Base-by-base conservation (phyloP, 2,888 invertebrate genomes). In the Pterobdella sp. region DNA sequence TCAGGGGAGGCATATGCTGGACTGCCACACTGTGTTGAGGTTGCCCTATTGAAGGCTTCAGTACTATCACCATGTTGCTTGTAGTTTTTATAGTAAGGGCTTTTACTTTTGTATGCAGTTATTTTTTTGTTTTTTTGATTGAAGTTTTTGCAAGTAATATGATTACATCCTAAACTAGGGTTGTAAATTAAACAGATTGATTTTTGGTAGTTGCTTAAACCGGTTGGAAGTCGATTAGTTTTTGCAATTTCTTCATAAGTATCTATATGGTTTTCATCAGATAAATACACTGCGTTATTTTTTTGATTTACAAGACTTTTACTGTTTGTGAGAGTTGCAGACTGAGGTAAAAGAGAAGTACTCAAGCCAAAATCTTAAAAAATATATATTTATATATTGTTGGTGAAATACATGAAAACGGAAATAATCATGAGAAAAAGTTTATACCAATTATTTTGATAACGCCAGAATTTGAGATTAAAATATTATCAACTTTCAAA, bases 1-100 rank as follows among this genome's bases (percentile, higher is more conserved):
- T 83, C 83, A 32, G 83, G 83, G 1, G 83, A 83, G 3, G 83
- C 83, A 72, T 83, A 83, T 3, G 83, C 83, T 3, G 83, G 83
- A 75, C 82, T 82, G 14, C 83, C 83, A 76, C 83, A 83, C 49
- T 42, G 49, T 14, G 49, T 42, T 42, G 49, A 42, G 22, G 49
- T 42, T 22, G 49, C 49, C 22, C 22, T 42, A 22, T 22, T 7
- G 49, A n/a, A n/a, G n/a, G n/a, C n/a, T n/a, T 42, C 49, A 22
- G 49, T 42, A 22, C 22, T 7, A 22, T 42, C 22, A 22, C 22
- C 7, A 22, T 42, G 7, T 7, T 42, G 49, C 10, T 42, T 42
- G 49, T 42, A 42, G 22, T 42, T 42, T 7, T 42, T 42, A 22
- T 22, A 14, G 49, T 42, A 42, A 42, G 7, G 7, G 49, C 49